Base-by-base conservation (phyloP, 2,797 vertebrate species). In the Ctenochaetus hawaiiensis region DNA sequence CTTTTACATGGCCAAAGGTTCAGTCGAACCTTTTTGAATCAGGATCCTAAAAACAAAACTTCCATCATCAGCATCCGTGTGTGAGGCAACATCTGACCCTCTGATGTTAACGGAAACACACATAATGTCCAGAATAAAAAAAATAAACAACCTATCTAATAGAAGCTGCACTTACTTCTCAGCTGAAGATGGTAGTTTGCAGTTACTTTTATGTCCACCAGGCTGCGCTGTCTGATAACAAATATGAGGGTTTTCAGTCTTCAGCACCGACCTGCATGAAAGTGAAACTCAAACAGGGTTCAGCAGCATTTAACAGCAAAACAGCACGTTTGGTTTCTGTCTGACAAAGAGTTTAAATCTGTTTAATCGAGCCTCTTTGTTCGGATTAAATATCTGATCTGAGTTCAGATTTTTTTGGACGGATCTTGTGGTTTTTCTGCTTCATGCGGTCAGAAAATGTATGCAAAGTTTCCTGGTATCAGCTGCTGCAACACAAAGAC, bases 141-240 rank as follows among this genome's bases (percentile, higher is more conserved):
- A 30, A 30, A 30, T 11, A 23, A 45, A 2, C 54, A 52, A 45
- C 7, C 45, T 5, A 53, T 34, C 8, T 2, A 16, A 52, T 12
- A 12, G 26, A 1, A 17, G 8, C n/a, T 3, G 2, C 1, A 4
- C 14, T n/a, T 22, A 2, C 2, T 5, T 0, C 4, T n/a, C 17
- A 16, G 12, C 5, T 18, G 22, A 1, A 17, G 3, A 10, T 0
- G 2, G 6, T 14, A 5, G 12, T 9, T 8, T 70, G 82, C 83
- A 90, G 72, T 92, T 82, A 58, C 0, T 0, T 0, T 6, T 7
- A 2, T 0, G 43, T 53, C 91, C 94, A 94, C 91, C 69, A 81
- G 93, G 74, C 1, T 5, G 91, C 10, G 86, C 89, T 85, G 77
- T 91, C 58, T 30, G 85, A 87, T 85, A 85, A 93, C 6, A 66